Evolutionary conservation across 2,888 invertebrate genomes (phyloP).

Genomic region (Cephus nigrinus): DNA sequence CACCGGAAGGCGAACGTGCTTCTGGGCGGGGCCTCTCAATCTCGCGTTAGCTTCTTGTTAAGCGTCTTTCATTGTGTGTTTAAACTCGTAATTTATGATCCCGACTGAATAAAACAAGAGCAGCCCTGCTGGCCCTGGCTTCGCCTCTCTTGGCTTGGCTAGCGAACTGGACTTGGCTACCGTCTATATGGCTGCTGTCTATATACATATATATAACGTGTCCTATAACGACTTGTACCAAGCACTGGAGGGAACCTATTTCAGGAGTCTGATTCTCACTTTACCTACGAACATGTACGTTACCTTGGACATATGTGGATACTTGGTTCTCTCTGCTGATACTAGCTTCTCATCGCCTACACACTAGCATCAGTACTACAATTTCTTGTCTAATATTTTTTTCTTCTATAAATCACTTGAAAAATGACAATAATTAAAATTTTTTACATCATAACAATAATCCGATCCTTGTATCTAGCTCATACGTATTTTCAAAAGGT

Average conservation of each 20-base stretch:
- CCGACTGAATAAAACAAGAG: conserved; percentile 67
- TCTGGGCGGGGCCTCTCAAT: conserved; percentile 65
- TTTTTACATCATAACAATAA: neutral
- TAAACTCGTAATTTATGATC: conserved; percentile 67
- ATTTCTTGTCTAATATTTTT: neutral
- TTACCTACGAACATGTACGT: neutral
- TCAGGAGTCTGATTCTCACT: neutral
- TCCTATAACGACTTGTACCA: neutral
- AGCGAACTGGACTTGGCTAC: neutral
- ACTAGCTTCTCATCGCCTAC: neutral
- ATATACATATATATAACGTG: neutral
- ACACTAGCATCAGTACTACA: neutral
- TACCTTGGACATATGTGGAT: neutral
- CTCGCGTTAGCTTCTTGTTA: conserved; percentile 68
- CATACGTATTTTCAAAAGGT: too few relatives aligned
- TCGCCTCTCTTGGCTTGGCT: conserved; percentile 1
- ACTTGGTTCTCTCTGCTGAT: neutral
- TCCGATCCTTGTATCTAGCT: too few relatives aligned
- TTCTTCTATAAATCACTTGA: neutral
- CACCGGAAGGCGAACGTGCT: conserved; percentile 43
- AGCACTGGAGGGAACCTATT: neutral
- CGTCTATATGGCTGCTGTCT: neutral
- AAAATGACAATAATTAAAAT: neutral
- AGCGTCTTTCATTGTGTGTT: conserved; percentile 68
- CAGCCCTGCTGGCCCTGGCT: conserved; percentile 14